Evolutionary conservation across 1,140 invertebrate genomes (phyloP), one percentile per base, ranked within the genome.

Genomic region (Drepana arcuata): DNA sequence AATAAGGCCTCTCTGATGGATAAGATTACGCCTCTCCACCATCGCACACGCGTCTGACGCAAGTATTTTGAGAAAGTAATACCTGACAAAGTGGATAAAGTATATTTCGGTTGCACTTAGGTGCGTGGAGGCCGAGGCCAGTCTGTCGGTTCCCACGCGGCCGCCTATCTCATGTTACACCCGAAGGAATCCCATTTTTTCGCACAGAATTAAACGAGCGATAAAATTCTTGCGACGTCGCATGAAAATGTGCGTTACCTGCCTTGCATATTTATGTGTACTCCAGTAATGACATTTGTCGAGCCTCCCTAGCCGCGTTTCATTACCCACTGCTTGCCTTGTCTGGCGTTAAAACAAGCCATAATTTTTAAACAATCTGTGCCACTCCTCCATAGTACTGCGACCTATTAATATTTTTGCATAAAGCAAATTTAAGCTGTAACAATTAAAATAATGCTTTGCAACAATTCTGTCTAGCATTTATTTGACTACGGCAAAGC

Each of bases 201-300:
- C 66, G 69, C 61, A 68, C 61, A 69, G 70, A 82, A 82, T 82
- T 82, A 82, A 79, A 77, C 71, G 69, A 71, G 60, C 66, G 78
- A 82, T 82, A 82, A 82, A 79, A 82, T 80, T 80, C 78, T 77
- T 71, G 69, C 67, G 72, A 78, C 73, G 74, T 82, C 73, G 73
- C 73, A 78, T 75, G 78, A 79, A 82, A 82, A 82, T 79, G 72
- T 78, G 67, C 72, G 74, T 78, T 73, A 82, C 78, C 78, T 78
- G 78, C 62, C 78, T 75, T 79, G 78, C 78, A 82, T 82, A 82
- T 74, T 79, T 78, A 82, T 82, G 74, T 64, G 70, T 73, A 66
- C 46, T 68, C 55, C 57, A 64, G 72, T 81, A 81, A 81, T 81
- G 74, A 81, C 71, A 74, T 78, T 77, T 77, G 74, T 66, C 49